These are phyloP conservation scores for Myoxocephalus aenaeus DNA, from an alignment of 2,797 vertebrate genomes.

Conservation along the genomic window DNA sequence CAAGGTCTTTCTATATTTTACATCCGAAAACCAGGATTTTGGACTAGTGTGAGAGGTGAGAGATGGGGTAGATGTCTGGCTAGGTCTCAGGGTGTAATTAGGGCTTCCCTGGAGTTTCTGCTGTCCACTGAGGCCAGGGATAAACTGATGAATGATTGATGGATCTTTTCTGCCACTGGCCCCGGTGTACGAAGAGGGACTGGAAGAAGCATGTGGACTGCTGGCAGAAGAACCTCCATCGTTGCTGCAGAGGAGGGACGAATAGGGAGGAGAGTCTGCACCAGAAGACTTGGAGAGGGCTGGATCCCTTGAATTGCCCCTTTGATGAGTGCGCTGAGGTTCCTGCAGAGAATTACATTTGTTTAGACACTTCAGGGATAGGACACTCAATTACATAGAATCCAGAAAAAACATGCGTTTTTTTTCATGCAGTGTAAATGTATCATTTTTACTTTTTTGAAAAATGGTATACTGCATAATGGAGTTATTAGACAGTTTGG, in stretches of 20 bases:
- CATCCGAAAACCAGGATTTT: slow-evolving; percentile 62
- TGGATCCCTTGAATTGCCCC: slow-evolving; percentile 65
- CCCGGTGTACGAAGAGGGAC: slow-evolving; percentile 43
- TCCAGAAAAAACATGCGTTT: background rate
- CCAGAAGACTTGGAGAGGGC: slow-evolving; percentile 47
- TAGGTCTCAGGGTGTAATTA: slow-evolving; percentile 23
- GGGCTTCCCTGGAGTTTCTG: slow-evolving; percentile 66
- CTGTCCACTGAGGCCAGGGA: slow-evolving; percentile 60
- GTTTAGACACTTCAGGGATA: slow-evolving; percentile 4
- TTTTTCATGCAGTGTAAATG: background rate
- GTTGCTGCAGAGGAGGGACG: slow-evolving; percentile 57
- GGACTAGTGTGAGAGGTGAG: slow-evolving; percentile 32
- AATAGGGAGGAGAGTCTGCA: slow-evolving; percentile 54
- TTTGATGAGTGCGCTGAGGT: slow-evolving; percentile 62
- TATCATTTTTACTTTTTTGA: background rate
- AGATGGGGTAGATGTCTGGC: slow-evolving; percentile 43
- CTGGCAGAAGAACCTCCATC: slow-evolving; percentile 57
- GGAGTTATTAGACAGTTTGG: background rate
- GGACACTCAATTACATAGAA: background rate
- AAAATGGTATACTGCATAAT: background rate
- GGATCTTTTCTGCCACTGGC: slow-evolving; percentile 59
- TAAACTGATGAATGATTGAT: slow-evolving; percentile 39
- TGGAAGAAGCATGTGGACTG: slow-evolving; percentile 57
- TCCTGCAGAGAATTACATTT: slow-evolving; percentile 58
- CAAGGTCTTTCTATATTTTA: slow-evolving; percentile 73